Percentiles rank a stretch among this genome's conserved stretches.
These are phyloP conservation scores for Drosophila quadrilineata DNA, from an alignment of 1,140 invertebrate genomes.

Conservation along the genomic window DNA sequence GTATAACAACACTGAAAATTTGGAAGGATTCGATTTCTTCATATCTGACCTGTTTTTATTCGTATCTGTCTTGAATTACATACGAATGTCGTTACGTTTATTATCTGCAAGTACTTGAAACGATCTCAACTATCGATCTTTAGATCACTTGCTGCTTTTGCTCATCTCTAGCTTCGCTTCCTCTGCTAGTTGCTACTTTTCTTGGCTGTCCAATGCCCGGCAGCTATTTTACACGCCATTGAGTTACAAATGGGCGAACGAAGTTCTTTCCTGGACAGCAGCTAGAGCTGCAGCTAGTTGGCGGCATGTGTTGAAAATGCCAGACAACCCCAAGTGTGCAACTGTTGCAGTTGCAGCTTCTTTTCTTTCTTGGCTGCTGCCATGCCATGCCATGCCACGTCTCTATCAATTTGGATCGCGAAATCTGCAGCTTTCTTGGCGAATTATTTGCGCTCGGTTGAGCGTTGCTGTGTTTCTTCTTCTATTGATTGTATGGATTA, in stretches of 20 bases:
- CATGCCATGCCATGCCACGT: slow-evolving; percentile 7
- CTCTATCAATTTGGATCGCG: slow-evolving; percentile 52
- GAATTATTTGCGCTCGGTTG: slow-evolving; percentile 38
- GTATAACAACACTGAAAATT: too few species aligned
- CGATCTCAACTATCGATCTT: too few species aligned
- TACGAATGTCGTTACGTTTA: too few species aligned
- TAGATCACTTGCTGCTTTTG: too few species aligned
- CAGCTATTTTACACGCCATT: slow-evolving; percentile 78
- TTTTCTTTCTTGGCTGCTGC: background rate
- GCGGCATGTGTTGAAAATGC: slow-evolving; percentile 52
- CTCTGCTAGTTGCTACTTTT: slow-evolving; percentile 24
- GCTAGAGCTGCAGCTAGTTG: too few species aligned
- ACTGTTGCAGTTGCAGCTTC: too few species aligned
- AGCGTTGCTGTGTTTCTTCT: slow-evolving; percentile 54
- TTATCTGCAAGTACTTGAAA: too few species aligned
- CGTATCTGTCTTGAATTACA: too few species aligned
- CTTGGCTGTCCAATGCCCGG: slow-evolving; percentile 52
- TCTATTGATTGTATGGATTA: slow-evolving; percentile 73
- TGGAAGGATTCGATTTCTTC: too few species aligned
- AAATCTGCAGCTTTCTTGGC: slow-evolving; percentile 44
- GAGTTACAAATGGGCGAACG: slow-evolving; percentile 60
- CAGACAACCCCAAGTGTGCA: too few species aligned
- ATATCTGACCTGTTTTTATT: too few species aligned
- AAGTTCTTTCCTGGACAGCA: slow-evolving; percentile 6
- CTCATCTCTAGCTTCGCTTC: slow-evolving; percentile 56